Conservation (phyloP, 1,140 invertebrate species). For the Cryptotermes secundus region DNA sequence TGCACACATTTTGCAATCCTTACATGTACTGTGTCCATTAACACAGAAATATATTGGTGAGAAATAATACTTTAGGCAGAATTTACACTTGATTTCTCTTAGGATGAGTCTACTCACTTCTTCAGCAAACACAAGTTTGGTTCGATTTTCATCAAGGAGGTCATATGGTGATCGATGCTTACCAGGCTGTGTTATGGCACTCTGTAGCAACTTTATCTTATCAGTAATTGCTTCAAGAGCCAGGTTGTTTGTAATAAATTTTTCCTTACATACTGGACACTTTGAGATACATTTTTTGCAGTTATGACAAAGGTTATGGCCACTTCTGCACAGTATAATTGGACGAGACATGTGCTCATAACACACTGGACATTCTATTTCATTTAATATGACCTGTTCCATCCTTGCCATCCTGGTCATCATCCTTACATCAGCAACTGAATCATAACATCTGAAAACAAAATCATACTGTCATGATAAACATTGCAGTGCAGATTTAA, state of each 20-base stretch:
- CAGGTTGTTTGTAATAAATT: neutral
- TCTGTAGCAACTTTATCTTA: neutral
- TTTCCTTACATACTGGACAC: neutral
- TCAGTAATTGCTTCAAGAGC: neutral
- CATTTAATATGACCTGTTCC: neutral
- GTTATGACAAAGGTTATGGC: neutral
- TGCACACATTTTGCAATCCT: neutral
- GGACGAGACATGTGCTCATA: neutral
- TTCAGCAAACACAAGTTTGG: neutral
- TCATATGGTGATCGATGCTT: neutral
- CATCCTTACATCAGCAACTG: neutral
- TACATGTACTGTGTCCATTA: neutral
- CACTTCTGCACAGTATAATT: neutral
- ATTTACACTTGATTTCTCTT: neutral
- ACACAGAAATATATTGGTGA: neutral
- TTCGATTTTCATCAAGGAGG: neutral
- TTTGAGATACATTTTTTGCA: neutral
- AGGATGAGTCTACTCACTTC: neutral
- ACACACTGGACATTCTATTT: constrained; percentile 11
- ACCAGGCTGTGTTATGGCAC: neutral
- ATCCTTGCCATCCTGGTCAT: neutral
- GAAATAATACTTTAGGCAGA: neutral
- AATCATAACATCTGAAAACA: neutral
- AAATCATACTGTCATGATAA: no score
- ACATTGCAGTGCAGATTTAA: no score